Evolutionary conservation across 1,140 invertebrate genomes (phyloP), one percentile per base, ranked within the genome.

Genomic region (Drosophila navojoa): DNA sequence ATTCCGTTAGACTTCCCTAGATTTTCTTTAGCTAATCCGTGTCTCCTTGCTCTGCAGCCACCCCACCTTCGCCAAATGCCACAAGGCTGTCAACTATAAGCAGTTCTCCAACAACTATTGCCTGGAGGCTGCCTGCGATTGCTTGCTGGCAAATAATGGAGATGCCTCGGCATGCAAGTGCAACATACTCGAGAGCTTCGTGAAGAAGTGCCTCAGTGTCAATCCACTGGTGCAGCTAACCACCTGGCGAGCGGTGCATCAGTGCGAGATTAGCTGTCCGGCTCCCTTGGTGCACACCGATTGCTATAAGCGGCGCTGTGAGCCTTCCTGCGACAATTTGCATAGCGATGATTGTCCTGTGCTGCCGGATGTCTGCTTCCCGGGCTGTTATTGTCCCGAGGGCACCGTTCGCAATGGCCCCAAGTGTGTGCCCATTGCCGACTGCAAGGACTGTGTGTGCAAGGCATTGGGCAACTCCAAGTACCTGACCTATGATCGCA

Each of bases 351-450:
- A 95, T 57, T 97, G 96, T 79, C 94, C 95, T 0, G 73, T 92
- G 22, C 92, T 94, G 44, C 92, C 94, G 0, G 94, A 94, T 10
- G 93, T 94, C 11, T 97, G 96, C 89, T 96, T 96, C 89, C 94
- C 96, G 1, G 97, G 96, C 38, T 97, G 96, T 91, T 97, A 96
- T 91, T 97, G 96, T 84, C 96, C 96, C 1, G 94, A 96, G 47
- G 96, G 96, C 49, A 94, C 94, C 19, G 95, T 97, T 0, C 93
- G 95, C 1, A 94, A 95, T 77, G 95, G 94, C 6, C 94, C 96
- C 6, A 90, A 92, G 5, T 97, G 97, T 78, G 93, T 97, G 1
- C 93, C 93, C 50, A 95, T 96, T 0, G 92, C 93, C 0, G 94
- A 95, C 32, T 97, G 97, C 80, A 93, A 95, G 58, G 96, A 97